Percentiles rank a stretch among this genome's conserved stretches.
These are phyloP conservation scores for Marmota monax DNA, from an alignment of 2,113 vertebrate species.

Conservation along the genomic window DNA sequence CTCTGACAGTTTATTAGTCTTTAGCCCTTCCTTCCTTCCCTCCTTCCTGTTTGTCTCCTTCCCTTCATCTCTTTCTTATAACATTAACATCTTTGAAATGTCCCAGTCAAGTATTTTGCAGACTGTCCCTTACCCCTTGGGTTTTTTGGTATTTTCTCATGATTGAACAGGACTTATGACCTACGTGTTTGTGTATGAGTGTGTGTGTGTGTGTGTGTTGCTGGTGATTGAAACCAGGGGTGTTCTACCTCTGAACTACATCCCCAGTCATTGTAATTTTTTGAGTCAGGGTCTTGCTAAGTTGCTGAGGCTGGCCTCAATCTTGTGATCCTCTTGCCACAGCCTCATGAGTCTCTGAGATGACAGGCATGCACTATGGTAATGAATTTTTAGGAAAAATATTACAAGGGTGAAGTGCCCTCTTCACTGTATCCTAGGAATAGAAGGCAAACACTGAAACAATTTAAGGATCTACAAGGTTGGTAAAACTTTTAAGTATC, in stretches of 20 bases:
- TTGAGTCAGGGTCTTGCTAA: no score
- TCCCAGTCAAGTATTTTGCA: background rate
- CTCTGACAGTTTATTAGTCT: background rate
- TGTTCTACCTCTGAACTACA: no score
- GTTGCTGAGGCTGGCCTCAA: no score
- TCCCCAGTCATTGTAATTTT: no score
- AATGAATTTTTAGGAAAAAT: background rate
- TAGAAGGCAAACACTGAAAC: background rate
- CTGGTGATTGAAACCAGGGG: no score
- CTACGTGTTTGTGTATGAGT: background rate
- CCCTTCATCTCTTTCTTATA: background rate
- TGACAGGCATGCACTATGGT: no score
- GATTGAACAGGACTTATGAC: background rate
- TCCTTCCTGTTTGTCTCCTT: rapidly evolving
- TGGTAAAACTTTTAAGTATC: background rate
- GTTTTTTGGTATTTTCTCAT: background rate
- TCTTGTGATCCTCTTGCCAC: no score
- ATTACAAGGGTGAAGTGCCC: background rate
- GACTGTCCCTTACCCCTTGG: background rate
- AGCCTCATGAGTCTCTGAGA: no score
- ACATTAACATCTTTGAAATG: background rate
- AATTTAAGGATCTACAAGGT: background rate
- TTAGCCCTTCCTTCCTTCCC: background rate
- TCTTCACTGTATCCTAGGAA: background rate
- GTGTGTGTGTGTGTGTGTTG: no score